Conservation (phyloP, 2,113 vertebrate genomes). For the Callithrix jacchus region DNA sequence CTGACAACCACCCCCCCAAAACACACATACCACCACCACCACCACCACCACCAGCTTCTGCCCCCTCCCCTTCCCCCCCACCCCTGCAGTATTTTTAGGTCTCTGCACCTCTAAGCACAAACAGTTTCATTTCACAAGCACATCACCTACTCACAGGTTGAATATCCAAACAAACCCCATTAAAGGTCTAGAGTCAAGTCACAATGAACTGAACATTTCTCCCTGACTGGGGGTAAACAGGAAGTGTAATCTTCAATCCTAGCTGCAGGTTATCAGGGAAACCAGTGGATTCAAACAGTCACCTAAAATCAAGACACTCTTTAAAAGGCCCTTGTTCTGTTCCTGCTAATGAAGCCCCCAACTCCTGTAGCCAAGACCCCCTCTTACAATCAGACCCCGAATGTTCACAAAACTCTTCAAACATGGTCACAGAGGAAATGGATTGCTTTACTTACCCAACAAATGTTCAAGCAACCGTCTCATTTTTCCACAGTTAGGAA, state of each 20-base stretch:
- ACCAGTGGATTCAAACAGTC: conserved; percentile 76
- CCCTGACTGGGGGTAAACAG: conserved; percentile 79
- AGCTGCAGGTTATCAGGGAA: conserved; percentile 78
- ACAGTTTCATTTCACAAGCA: conserved; percentile 81
- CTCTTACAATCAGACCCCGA: conserved; percentile 79
- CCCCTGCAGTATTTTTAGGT: conserved; percentile 60
- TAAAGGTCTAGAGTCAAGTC: conserved; percentile 75
- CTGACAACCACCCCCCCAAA: conserved; percentile 50
- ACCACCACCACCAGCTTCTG: conserved; percentile 7
- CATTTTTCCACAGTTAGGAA: conserved; percentile 87
- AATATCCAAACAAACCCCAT: conserved; percentile 75
- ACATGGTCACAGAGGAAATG: conserved; percentile 84
- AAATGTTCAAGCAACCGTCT: conserved; percentile 85
- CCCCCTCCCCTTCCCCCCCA: background rate
- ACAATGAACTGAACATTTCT: conserved; percentile 74
- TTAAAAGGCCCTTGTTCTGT: conserved; percentile 72
- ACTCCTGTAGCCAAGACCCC: conserved; percentile 67
- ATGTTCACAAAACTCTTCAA: conserved; percentile 81
- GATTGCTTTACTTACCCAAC: conserved; percentile 88
- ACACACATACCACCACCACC: background rate
- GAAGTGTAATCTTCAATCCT: conserved; percentile 82
- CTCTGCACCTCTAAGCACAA: conserved; percentile 78
- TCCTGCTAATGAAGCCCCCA: conserved; percentile 67
- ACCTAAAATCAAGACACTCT: conserved; percentile 79
- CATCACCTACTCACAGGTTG: conserved; percentile 72